phyloP scores from a whole-genome alignment of 53 echinoderm and acorn worm genomes.

The Echinarachnius parma region DNA sequence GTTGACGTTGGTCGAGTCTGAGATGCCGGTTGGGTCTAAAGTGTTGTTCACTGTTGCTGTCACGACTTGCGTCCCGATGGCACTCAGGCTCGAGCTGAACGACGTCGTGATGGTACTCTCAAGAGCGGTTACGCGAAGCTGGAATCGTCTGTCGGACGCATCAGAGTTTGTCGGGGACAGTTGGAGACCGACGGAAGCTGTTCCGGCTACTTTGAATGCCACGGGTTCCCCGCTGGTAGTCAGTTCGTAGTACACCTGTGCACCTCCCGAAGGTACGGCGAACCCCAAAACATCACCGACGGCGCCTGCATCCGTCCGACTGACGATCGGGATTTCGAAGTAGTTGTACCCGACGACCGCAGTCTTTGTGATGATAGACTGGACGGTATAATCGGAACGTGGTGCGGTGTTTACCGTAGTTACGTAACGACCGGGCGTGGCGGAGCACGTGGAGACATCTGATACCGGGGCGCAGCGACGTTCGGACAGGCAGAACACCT shows the following conservation, averaged over 20 bases:
- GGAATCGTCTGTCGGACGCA: slow-evolving; percentile 1
- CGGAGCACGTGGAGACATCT: not conserved
- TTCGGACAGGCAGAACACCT: slow-evolving; percentile 13
- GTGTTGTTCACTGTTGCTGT: slow-evolving; percentile 7
- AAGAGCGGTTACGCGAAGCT: slow-evolving; percentile 9
- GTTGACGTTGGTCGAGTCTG: not conserved
- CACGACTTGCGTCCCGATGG: not conserved
- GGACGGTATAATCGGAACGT: slow-evolving; percentile 9
- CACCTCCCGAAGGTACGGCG: not conserved
- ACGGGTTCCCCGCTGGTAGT: not conserved
- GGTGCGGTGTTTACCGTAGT: not conserved
- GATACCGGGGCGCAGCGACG: slow-evolving; percentile 2
- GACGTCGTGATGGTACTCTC: not conserved
- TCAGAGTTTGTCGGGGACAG: not conserved
- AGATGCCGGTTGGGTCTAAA: not conserved
- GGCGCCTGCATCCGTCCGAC: not conserved
- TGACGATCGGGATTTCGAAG: slow-evolving; percentile 11
- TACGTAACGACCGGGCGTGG: slow-evolving; percentile 7
- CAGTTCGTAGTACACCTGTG: not conserved
- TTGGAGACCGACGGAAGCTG: not conserved
- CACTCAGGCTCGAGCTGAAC: not conserved
- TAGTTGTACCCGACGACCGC: slow-evolving; percentile 24
- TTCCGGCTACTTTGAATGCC: not conserved
- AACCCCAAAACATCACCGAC: slow-evolving; percentile 22
- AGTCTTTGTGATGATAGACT: not conserved